Conservation (phyloP, 1,140 invertebrate species). For the Lucilia cuprina region DNA sequence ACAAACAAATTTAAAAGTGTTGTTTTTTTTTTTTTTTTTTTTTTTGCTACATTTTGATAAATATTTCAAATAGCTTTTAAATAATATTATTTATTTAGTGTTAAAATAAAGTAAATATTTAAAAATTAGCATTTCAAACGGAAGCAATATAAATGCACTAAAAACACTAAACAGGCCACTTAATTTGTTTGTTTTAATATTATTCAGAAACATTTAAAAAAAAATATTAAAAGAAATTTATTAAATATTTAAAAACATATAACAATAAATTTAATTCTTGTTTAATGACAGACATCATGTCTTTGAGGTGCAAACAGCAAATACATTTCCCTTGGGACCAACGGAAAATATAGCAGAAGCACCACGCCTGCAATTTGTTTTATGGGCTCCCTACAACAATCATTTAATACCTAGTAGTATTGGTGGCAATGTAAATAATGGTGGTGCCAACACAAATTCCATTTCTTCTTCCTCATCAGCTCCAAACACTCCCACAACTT, state of each 20-base stretch:
- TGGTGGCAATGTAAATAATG: background rate
- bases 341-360: conserved; percentile 70
- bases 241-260: background rate
- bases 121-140: background rate
- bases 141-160: background rate
- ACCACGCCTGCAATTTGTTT: conserved; percentile 71
- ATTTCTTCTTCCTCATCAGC: background rate
- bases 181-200: background rate
- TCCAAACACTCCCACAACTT: background rate
- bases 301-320: conserved; percentile 75
- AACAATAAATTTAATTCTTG: background rate
- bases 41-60: background rate
- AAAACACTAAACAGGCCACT: conserved; percentile 4
- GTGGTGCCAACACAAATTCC: background rate
- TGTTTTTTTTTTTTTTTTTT: background rate
- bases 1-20: background rate
- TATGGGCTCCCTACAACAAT: conserved; percentile 72
- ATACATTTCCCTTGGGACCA: conserved; percentile 69
- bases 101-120: background rate
- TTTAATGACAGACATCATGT: conserved; percentile 69
- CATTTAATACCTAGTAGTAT: background rate
- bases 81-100: background rate
- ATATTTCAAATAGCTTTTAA: background rate
- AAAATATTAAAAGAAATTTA: background rate
- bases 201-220: background rate